Base-by-base conservation (phyloP, 2,888 invertebrate species). In the Nemoura dubitans region DNA sequence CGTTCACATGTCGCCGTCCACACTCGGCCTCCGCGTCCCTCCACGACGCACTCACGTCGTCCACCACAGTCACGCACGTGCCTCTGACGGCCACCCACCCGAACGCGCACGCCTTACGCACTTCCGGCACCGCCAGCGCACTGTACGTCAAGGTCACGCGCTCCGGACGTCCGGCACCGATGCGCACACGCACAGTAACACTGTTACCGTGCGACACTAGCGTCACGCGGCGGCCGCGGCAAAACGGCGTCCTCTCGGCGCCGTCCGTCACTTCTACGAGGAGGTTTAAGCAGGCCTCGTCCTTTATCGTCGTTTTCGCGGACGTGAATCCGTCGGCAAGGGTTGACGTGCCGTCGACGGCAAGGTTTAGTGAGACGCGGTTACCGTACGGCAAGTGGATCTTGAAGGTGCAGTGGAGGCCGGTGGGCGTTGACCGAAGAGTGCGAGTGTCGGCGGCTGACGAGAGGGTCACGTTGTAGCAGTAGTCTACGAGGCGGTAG, bases 341-440 rank as follows among this genome's bases (percentile, higher is more conserved):
- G 16, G 27, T 26, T 0, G 7, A 5, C 5, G 21, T 0, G 16
- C 27, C 76, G 25, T 76, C 84, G 10, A 29, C 84, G 76, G 28
- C 27, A 25, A 94, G 91, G n/a, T 93, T 92, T 87, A 95, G 89
- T n/a, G 94, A 94, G 14, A 95, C 94, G 87, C 94, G 92, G 91
- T 95, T 94, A 0, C 96, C 96, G 90, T 94, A 95, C 0, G 96
- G 95, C 89, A 96, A 91, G 90, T 95, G 94, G 86, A 96, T 94
- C 89, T 93, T 93, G 91, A 95, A 95, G 29, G 95, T 95, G 91
- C 96, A 96, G 89, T 93, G 92, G 30, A 95, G 91, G 81, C 93
- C 93, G 21, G 92, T 92, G 16, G 84, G 29, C 0, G 92, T 93
- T 7, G 94, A 94, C 89, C 93, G 93, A 90, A 95, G 92, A 90